Evolutionary conservation across 1,140 invertebrate species (phyloP).

Genomic region (Drosophila nebulosa): DNA sequence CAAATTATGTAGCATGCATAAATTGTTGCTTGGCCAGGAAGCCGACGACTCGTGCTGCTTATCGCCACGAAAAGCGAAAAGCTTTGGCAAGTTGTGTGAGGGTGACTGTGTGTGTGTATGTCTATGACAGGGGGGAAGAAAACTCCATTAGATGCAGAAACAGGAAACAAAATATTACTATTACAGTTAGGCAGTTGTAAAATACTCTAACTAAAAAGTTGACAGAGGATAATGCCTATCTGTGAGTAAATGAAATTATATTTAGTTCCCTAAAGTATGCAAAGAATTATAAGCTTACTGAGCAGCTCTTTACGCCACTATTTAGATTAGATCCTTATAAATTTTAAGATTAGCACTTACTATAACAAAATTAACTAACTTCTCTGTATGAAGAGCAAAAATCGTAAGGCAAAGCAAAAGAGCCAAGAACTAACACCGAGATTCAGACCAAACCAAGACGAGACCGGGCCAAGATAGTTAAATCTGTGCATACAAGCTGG

Average conservation of each 20-base stretch:
- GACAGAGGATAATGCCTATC: too few species aligned
- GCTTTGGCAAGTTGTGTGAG: conserved; percentile 41
- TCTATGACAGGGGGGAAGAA: conserved; percentile 8
- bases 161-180: conserved; percentile 17
- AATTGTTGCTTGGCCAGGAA: conserved; percentile 68
- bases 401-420: neutral
- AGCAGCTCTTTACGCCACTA: too few species aligned
- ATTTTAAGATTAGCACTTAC: too few species aligned
- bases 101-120: neutral
- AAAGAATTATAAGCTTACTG: too few species aligned
- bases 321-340: too few species aligned
- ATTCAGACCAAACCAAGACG: neutral
- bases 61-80: conserved; percentile 64
- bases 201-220: neutral
- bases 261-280: too few species aligned
- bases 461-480: conserved; percentile 48
- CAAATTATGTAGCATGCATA: conserved; percentile 75
- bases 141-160: conserved; percentile 67
- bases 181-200: neutral
- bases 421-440: neutral
- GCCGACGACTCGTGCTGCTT: conserved; percentile 64
- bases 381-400: neutral
- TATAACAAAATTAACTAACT: neutral
- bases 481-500: conserved; percentile 77
- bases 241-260: too few species aligned